A percentile compares a stretch with the other conserved stretches of the same genome.
These are phyloP conservation scores for Luehdorfia chinensis DNA, from an alignment of 1,140 invertebrate genomes.

Conservation along the genomic window DNA sequence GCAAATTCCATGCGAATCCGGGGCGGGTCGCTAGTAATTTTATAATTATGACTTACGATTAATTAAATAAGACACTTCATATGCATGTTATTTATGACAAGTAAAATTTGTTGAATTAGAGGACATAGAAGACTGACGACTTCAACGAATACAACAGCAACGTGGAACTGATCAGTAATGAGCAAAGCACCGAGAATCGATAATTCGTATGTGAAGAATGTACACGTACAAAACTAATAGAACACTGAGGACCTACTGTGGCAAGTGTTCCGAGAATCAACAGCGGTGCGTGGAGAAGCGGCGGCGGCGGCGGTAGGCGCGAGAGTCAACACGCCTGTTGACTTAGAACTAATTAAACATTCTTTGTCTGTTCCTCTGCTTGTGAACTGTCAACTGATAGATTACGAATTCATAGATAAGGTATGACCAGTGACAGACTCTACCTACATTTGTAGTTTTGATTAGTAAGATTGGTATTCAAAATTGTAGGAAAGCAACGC, in stretches of 20 bases:
- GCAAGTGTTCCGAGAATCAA: slow-evolving; percentile 42
- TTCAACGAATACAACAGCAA: neutral
- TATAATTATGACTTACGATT: no score
- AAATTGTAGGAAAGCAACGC: neutral
- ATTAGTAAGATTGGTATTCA: no score
- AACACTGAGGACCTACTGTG: slow-evolving; percentile 18
- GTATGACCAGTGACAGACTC: slow-evolving; percentile 5
- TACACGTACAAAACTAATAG: slow-evolving; percentile 26
- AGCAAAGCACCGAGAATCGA: neutral
- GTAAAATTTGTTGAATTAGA: neutral
- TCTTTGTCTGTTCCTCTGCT: slow-evolving; percentile 45
- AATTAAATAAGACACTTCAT: no score
- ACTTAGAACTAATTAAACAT: slow-evolving; percentile 55
- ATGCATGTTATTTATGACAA: no score
- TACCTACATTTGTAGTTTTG: no score
- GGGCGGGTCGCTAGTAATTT: no score
- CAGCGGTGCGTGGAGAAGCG: slow-evolving; percentile 6
- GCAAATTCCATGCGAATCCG: no score
- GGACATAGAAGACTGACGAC: neutral
- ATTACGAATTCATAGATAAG: slow-evolving; percentile 28
- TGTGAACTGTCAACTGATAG: slow-evolving; percentile 37
- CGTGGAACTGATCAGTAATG: neutral
- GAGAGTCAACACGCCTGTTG: slow-evolving; percentile 34
- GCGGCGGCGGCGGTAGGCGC: slow-evolving; percentile 34
- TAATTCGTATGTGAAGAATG: slow-evolving; percentile 24